Evolutionary conservation across 2,888 invertebrate genomes (phyloP), one percentile per base, ranked within the genome.

Genomic region (Galerucella nymphaeae): DNA sequence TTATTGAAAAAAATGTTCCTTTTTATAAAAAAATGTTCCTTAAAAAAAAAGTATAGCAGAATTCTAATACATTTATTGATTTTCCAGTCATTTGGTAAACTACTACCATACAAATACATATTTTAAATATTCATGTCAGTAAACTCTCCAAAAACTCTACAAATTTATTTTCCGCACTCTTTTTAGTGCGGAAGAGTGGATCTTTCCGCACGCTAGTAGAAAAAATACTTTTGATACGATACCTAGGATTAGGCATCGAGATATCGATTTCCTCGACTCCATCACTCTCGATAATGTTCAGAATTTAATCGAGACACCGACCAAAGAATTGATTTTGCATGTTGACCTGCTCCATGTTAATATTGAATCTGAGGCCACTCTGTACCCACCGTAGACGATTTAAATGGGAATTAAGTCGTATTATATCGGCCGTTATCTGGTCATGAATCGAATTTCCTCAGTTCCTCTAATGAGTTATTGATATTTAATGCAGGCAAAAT

Each of bases 401-500:
- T 70, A 71, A 75, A 70, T 71, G 61, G 70, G 55, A 64, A 68
- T 64, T 41, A 38, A 16, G 38, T 45, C 75, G 70, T 78, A 77
- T 73, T 77, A 78, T 72, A 78, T 65, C 73, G 59, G 66, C 78
- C 73, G 58, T 64, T 78, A 78, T 80, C 79, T 72, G 80, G 81
- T 82, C 80, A 79, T 81, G 82, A 83, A 83, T 83, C 82, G 83
- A 83, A 82, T 82, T 82, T 78, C 80, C 78, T 66, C 53, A 71
- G 10, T 74, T 76, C 80, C 81, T 78, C 78, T 84, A 84, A 84
- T 84, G 84, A 85, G 82, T 84, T 84, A 84, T 84, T 80, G 84
- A 84, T 82, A 84, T 85, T 83, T 81, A 82, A 83, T 84, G 82
- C 84, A 73, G 75, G 79, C 75, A 78, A 81, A 82, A 81, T 82